Conservation (phyloP, 2,888 invertebrate species). For the Oxyteleia sp. region DNA sequence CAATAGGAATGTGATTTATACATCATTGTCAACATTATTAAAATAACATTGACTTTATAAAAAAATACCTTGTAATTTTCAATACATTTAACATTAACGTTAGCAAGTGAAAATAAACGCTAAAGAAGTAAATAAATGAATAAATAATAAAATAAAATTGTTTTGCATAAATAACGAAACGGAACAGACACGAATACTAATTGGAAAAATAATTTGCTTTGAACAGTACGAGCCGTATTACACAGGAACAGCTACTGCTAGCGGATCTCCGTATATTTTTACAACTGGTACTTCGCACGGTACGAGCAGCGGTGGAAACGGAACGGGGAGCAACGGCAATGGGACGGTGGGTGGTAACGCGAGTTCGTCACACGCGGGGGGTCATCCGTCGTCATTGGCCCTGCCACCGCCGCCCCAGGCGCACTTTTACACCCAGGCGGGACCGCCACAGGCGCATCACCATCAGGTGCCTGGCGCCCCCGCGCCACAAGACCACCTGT, state of each 20-base stretch:
- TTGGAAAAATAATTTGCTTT: slow-evolving; percentile 46
- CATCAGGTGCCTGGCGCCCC: slow-evolving; percentile 81
- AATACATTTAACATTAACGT: too few relatives aligned
- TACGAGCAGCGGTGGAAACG: slow-evolving; percentile 79
- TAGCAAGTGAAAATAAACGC: too few relatives aligned
- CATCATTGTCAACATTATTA: too few relatives aligned
- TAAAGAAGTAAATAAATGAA: slow-evolving; percentile 1
- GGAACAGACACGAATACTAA: too few relatives aligned
- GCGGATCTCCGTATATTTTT: slow-evolving; percentile 87
- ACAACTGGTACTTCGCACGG: slow-evolving; percentile 86
- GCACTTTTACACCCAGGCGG: slow-evolving; percentile 81
- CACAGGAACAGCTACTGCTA: slow-evolving; percentile 84
- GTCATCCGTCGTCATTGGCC: slow-evolving; percentile 78
- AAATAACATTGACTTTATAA: too few relatives aligned
- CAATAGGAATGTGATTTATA: too few relatives aligned
- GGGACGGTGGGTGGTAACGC: slow-evolving; percentile 80
- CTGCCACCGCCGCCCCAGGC: slow-evolving; percentile 79
- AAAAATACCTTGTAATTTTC: too few relatives aligned
- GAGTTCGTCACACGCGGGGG: slow-evolving; percentile 78
- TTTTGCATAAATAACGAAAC: not conserved
- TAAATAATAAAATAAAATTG: not conserved
- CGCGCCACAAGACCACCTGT: slow-evolving; percentile 84
- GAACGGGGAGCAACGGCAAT: slow-evolving; percentile 78
- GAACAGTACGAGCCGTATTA: slow-evolving; percentile 87
- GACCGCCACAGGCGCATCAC: slow-evolving; percentile 80